A percentile compares a stretch with the other conserved stretches of the same genome.
Conservation (phyloP, 2,888 invertebrate species). For the Melieria picta region DNA sequence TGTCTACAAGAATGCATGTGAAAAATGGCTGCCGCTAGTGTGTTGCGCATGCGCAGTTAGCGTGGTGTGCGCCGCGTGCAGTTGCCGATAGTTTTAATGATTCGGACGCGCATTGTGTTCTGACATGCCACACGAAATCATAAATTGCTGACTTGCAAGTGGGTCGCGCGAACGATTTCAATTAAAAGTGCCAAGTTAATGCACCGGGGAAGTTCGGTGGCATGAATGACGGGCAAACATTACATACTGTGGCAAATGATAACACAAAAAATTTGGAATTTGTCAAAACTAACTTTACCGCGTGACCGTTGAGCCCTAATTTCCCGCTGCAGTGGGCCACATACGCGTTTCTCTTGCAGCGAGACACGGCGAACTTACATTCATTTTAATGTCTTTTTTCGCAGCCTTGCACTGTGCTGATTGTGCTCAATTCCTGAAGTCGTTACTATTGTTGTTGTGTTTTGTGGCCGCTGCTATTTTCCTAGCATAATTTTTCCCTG, state of each 20-base stretch:
- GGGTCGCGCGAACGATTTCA: conserved; percentile 29
- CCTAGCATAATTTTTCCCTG: not conserved
- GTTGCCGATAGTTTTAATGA: conserved; percentile 27
- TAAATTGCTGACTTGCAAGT: conserved; percentile 31
- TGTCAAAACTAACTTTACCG: no score
- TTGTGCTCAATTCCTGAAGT: not conserved
- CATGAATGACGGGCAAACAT: no score
- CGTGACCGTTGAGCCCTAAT: no score
- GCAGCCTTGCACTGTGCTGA: no score
- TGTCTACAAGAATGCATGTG: no score
- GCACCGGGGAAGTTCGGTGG: not conserved
- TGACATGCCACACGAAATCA: conserved; percentile 14
- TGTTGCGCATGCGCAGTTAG: not conserved
- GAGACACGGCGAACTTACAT: no score
- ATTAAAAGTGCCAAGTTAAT: conserved; percentile 22
- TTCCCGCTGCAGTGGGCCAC: no score
- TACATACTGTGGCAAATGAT: no score
- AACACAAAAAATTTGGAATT: no score
- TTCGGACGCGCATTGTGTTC: conserved; percentile 5
- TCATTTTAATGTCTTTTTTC: no score
- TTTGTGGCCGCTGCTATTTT: conserved; percentile 6
- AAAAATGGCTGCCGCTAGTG: conserved; percentile 1
- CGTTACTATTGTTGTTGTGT: not conserved
- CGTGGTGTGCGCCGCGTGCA: conserved; percentile 15
- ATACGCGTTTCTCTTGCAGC: no score